Evolutionary conservation across 2,888 invertebrate species (phyloP).

Genomic region (Boloria selene): DNA sequence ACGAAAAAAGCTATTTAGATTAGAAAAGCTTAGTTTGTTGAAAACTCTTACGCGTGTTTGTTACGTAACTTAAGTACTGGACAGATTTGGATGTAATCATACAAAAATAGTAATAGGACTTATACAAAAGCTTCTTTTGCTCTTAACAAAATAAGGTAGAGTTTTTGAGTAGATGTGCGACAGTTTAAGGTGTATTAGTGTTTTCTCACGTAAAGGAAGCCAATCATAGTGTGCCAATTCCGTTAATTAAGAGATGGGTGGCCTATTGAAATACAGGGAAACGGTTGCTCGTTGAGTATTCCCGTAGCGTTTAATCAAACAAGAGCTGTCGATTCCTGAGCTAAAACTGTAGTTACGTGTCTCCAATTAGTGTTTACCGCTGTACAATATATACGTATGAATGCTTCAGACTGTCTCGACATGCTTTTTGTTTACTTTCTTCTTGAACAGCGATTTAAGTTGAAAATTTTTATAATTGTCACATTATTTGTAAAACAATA

Average conservation of each 20-base stretch:
- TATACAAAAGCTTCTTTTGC: no score
- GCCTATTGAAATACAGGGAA: conserved; percentile 42
- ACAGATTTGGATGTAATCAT: no score
- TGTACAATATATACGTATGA: conserved; percentile 45
- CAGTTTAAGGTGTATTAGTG: conserved; percentile 1
- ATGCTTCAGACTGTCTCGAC: conserved; percentile 30
- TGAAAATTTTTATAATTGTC: no score
- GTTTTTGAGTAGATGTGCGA: conserved; percentile 1
- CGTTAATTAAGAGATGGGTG: conserved; percentile 55
- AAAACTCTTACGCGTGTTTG: no score
- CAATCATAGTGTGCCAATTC: conserved; percentile 47
- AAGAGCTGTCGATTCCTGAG: conserved; percentile 64
- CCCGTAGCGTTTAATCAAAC: conserved; percentile 57
- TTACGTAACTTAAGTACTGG: no score
- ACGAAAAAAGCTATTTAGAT: no score
- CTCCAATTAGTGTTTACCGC: conserved; percentile 58
- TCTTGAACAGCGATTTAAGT: conserved; percentile 15
- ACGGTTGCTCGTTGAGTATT: conserved; percentile 53
- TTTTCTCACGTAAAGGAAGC: conserved; percentile 31
- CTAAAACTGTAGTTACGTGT: conserved; percentile 61
- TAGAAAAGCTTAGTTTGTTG: no score
- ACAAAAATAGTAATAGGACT: no score
- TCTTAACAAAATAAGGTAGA: background rate
- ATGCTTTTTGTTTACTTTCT: conserved; percentile 25
- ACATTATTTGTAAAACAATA: no score